These are phyloP conservation scores for Kradibia gibbosae DNA, from an alignment of 1,140 invertebrate species.

Conservation along the genomic window DNA sequence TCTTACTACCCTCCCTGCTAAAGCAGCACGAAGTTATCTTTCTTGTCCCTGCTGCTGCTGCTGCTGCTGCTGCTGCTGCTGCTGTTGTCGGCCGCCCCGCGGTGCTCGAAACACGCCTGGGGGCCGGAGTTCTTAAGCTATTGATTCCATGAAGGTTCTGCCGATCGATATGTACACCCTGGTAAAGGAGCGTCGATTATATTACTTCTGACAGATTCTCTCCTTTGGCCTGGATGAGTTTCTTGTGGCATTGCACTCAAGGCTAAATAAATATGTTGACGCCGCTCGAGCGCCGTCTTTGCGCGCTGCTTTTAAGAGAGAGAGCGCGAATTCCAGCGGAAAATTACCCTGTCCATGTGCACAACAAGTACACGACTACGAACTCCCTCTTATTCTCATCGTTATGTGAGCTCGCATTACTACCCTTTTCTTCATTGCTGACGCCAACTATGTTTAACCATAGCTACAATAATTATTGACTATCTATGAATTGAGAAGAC, in stretches of 20 bases:
- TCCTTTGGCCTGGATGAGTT: not conserved
- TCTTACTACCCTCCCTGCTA: constrained; percentile 69
- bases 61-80: too few relatives aligned
- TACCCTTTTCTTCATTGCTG: too few relatives aligned
- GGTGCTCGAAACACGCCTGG: constrained; percentile 51
- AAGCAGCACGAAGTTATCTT: constrained; percentile 69
- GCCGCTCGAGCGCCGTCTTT: too few relatives aligned
- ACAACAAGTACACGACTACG: too few relatives aligned
- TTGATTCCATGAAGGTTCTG: constrained; percentile 29
- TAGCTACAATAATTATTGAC: too few relatives aligned
- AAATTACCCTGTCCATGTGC: too few relatives aligned
- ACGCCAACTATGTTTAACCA: too few relatives aligned
- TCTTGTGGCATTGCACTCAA: not conserved
- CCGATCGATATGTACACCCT: constrained; percentile 36
- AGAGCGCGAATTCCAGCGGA: too few relatives aligned
- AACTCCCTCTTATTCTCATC: too few relatives aligned
- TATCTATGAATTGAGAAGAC: too few relatives aligned
- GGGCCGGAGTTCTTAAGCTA: constrained; percentile 41
- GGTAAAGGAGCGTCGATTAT: constrained; percentile 1
- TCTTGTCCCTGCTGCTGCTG: constrained; percentile 62
- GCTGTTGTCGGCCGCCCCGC: not conserved
- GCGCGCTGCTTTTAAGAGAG: too few relatives aligned
- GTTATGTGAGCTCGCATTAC: too few relatives aligned
- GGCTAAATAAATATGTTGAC: not conserved
- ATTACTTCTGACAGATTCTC: not conserved